Conservation (phyloP, 2,113 vertebrate species). For the Falco punctatus region DNA sequence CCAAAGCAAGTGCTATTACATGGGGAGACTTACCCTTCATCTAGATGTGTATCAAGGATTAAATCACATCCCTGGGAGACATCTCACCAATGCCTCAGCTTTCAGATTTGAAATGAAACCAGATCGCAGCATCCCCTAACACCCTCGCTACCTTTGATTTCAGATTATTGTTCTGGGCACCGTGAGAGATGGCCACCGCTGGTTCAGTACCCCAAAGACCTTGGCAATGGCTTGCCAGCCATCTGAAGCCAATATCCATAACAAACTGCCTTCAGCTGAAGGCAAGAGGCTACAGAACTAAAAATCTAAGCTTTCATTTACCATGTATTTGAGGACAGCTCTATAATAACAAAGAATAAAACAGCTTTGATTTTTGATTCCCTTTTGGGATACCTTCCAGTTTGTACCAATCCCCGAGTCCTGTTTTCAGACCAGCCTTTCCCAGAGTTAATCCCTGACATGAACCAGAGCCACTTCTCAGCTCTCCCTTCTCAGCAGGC, state of each 20-base stretch:
- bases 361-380: neutral
- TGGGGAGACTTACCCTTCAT: neutral
- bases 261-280: neutral
- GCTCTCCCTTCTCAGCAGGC: neutral
- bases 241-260: neutral
- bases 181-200: neutral
- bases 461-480: neutral
- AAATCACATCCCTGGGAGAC: neutral
- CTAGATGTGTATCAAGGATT: neutral
- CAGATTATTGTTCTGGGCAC: neutral
- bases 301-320: neutral
- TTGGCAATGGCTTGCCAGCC: neutral
- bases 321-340: neutral
- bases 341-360: neutral
- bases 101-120: neutral
- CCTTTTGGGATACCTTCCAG: neutral
- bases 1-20: neutral
- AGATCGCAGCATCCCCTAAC: neutral
- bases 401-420: neutral
- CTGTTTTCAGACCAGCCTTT: neutral
- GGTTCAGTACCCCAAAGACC: neutral
- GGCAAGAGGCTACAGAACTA: neutral
- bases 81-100: neutral
- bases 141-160: neutral
- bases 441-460: neutral